phyloP scores from a whole-genome alignment of 2,797 vertebrate species.

The Champsocephalus esox region DNA sequence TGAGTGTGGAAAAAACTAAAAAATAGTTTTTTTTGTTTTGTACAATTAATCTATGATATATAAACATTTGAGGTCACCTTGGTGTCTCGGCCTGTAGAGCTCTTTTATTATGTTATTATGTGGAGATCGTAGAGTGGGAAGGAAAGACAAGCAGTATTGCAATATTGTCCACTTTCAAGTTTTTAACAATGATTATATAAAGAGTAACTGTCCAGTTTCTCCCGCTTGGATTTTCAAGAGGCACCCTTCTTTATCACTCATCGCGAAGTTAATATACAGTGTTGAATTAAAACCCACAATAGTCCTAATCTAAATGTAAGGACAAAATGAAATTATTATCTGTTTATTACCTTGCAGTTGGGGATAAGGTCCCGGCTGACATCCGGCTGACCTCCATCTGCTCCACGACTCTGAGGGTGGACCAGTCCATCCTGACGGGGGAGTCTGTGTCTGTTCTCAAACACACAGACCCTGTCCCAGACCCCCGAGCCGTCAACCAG shows the following conservation, averaged over 20 bases:
- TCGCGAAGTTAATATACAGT: too few relatives aligned
- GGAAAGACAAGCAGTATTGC: background rate
- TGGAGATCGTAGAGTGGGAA: background rate
- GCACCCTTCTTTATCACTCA: background rate
- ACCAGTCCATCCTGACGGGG: slow-evolving; percentile 88
- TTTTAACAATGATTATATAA: background rate
- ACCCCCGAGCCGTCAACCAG: slow-evolving; percentile 87
- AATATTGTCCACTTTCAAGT: background rate
- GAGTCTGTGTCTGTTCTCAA: slow-evolving; percentile 87
- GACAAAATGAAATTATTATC: background rate
- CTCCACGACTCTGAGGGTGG: slow-evolving; percentile 87
- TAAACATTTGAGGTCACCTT: too few relatives aligned
- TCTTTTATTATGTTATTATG: background rate
- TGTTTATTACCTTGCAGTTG: slow-evolving; percentile 72
- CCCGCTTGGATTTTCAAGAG: background rate
- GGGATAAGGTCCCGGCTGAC: slow-evolving; percentile 88
- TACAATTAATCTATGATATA: too few relatives aligned
- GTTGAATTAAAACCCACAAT: background rate
- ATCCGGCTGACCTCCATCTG: slow-evolving; percentile 85
- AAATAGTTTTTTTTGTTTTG: too few relatives aligned
- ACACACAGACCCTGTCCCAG: slow-evolving; percentile 87
- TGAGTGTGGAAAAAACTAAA: too few relatives aligned
- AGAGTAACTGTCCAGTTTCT: background rate
- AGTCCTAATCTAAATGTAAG: background rate
- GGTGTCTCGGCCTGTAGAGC: too few relatives aligned